phyloP scores from a whole-genome alignment of 1,140 invertebrate genomes.

The Drosophila triauraria region DNA sequence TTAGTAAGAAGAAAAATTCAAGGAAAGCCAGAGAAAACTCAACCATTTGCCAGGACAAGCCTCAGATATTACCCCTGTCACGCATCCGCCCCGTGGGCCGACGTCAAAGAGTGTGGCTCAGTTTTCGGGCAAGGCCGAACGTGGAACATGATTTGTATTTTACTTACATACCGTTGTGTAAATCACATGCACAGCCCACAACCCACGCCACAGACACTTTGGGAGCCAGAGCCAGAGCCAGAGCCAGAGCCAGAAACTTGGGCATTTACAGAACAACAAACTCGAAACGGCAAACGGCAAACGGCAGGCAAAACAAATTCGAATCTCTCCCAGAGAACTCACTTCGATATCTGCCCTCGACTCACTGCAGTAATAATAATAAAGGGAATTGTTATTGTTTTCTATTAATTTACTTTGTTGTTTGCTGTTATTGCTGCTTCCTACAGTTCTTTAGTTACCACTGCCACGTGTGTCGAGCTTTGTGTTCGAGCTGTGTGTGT shows the following conservation, averaged over 20 bases:
- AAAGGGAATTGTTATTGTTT: constrained; percentile 57
- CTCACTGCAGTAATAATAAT: constrained; percentile 58
- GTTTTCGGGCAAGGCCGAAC: constrained; percentile 45
- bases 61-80: constrained; percentile 40
- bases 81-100: constrained; percentile 32
- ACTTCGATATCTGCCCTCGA: constrained; percentile 43
- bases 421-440: constrained; percentile 42
- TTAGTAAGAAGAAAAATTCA: constrained; percentile 31
- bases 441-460: constrained; percentile 33
- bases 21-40: constrained; percentile 3
- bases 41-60: constrained; percentile 40
- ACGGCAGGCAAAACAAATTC: constrained; percentile 46
- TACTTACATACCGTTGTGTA: constrained; percentile 49
- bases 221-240: no score
- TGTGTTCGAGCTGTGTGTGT: constrained; percentile 5
- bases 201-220: constrained; percentile 28
- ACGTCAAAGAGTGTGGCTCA: constrained; percentile 28
- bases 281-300: constrained; percentile 17
- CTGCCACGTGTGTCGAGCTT: constrained; percentile 21
- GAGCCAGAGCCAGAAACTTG: constrained; percentile 43
- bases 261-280: constrained; percentile 45
- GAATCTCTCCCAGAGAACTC: constrained; percentile 40
- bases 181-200: constrained; percentile 43
- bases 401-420: constrained; percentile 56
- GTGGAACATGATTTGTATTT: constrained; percentile 52